phyloP scores from a whole-genome alignment of 2,888 invertebrate genomes.

The Tolmerus cingulatus region DNA sequence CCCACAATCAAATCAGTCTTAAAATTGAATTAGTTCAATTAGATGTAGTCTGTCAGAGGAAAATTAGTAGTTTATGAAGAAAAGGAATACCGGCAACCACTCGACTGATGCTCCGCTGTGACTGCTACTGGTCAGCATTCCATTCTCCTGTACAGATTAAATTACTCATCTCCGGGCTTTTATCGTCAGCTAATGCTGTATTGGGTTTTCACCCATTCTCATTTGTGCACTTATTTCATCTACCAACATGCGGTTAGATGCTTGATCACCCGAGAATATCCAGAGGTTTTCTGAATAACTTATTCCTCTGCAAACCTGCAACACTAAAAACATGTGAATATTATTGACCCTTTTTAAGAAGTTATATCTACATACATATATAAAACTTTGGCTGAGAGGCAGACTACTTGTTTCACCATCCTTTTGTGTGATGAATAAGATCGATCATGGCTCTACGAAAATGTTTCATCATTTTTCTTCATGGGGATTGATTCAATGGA shows the following conservation, averaged over 20 bases:
- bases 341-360: neutral
- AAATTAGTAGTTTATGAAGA: constrained; percentile 35
- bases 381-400: neutral
- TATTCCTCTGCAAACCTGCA: neutral
- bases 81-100: neutral
- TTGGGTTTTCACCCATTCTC: neutral
- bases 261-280: neutral
- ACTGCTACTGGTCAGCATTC: constrained; percentile 3
- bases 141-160: constrained; percentile 31
- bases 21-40: constrained; percentile 42
- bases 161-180: constrained; percentile 37
- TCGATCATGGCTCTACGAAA: neutral
- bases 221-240: neutral
- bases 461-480: neutral
- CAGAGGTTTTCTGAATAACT: neutral
- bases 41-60: neutral
- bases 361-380: no score
- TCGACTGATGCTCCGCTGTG: neutral
- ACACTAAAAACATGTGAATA: neutral
- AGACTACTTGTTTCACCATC: neutral
- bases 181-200: neutral
- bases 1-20: constrained; percentile 32
- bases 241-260: neutral
- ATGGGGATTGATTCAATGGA: neutral
- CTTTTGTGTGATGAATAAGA: neutral